Conservation (phyloP, 2,797 vertebrate genomes). For the Carduelis carduelis region DNA sequence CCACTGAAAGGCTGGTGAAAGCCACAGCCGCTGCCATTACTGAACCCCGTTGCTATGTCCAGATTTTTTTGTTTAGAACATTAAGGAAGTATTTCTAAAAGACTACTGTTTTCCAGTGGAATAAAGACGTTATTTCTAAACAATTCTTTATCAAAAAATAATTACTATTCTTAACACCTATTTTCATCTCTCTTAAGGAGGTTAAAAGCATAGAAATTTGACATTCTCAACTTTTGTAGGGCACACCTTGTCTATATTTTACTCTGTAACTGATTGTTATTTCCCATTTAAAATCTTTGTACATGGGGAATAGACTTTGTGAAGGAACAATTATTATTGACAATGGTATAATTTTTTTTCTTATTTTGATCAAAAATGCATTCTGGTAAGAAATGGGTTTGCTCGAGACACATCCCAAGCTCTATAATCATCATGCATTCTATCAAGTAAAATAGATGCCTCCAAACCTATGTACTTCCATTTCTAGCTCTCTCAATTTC, state of each 20-base stretch:
- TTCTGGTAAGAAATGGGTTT: neutral
- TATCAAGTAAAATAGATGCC: neutral
- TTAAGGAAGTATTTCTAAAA: neutral
- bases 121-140: neutral
- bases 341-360: neutral
- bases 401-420: fast-evolving
- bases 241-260: neutral
- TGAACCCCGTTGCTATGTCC: neutral
- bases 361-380: neutral
- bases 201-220: neutral
- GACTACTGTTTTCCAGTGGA: neutral
- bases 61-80: neutral
- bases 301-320: fast-evolving
- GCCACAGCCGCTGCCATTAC: neutral
- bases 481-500: neutral
- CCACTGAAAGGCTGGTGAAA: neutral
- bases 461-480: neutral
- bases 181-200: neutral
- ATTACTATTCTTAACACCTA: neutral
- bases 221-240: neutral
- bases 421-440: neutral
- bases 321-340: neutral
- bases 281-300: neutral
- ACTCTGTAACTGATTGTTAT: neutral
- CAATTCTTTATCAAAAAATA: neutral